Evolutionary conservation across 2,797 vertebrate genomes (phyloP).

Genomic region (Hapalemur alaotrensis): DNA sequence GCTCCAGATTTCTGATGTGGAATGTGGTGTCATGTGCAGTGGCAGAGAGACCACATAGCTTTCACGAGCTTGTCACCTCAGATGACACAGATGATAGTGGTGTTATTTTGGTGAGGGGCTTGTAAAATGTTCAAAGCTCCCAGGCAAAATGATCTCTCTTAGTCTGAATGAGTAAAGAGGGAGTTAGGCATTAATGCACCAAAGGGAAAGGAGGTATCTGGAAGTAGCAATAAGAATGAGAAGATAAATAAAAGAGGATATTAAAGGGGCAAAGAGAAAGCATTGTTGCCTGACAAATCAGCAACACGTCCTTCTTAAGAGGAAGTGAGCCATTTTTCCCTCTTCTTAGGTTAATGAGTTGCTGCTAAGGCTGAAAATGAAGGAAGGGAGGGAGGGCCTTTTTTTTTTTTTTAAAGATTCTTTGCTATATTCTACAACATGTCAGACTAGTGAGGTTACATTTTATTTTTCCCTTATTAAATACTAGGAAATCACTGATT

Average conservation of each 20-base stretch:
- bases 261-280: not conserved
- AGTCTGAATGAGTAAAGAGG: not conserved
- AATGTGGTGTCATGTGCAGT: not conserved
- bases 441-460: not conserved
- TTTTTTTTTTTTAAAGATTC: too few species aligned
- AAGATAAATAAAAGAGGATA: not conserved
- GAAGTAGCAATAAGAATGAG: not conserved
- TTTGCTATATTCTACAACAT: not conserved
- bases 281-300: not conserved
- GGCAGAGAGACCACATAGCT: not conserved
- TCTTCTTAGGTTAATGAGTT: not conserved
- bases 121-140: not conserved
- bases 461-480: not conserved
- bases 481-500: not conserved
- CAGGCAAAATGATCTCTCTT: not conserved
- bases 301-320: not conserved
- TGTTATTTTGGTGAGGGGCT: not conserved
- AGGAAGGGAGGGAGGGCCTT: not conserved
- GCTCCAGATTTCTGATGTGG: not conserved
- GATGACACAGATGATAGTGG: not conserved
- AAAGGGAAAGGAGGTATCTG: not conserved
- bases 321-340: not conserved
- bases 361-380: not conserved
- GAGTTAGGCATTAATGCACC: not conserved
- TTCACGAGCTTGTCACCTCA: not conserved